phyloP scores from a whole-genome alignment of 2,888 invertebrate genomes.

The Idaea dimidiata region DNA sequence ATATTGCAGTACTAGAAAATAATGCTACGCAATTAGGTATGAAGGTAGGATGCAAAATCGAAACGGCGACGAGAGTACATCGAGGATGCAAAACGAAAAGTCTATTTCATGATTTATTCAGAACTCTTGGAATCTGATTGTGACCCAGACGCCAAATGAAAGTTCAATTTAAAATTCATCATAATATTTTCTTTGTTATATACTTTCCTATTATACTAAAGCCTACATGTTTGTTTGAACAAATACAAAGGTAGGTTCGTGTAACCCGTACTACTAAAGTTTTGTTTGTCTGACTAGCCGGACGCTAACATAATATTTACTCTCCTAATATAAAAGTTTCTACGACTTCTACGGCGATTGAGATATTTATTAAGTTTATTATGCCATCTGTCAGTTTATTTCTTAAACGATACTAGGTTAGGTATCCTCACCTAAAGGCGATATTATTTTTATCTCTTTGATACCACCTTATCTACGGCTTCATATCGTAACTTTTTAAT shows the following conservation, averaged over 20 bases:
- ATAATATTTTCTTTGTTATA: neutral
- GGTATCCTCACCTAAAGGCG: too few species aligned
- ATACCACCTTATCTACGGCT: too few species aligned
- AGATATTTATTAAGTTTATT: neutral
- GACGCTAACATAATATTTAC: neutral
- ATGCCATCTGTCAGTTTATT: neutral
- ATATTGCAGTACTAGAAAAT: too few species aligned
- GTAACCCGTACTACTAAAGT: neutral
- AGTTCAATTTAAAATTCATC: neutral
- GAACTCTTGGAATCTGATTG: neutral
- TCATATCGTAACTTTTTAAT: neutral
- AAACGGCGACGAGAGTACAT: neutral
- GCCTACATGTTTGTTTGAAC: neutral
- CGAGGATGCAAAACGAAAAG: neutral
- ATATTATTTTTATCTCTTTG: too few species aligned
- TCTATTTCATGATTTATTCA: slow-evolving; percentile 1
- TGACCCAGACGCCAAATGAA: neutral
- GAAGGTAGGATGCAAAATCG: neutral
- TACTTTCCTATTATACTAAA: neutral
- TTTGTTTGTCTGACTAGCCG: neutral
- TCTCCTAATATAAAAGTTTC: neutral
- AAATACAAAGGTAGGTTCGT: neutral
- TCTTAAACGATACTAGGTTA: neutral
- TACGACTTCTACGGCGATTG: neutral
- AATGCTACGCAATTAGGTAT: too few species aligned